phyloP scores from a whole-genome alignment of 2,797 vertebrate genomes.

The Myotis planiceps region DNA sequence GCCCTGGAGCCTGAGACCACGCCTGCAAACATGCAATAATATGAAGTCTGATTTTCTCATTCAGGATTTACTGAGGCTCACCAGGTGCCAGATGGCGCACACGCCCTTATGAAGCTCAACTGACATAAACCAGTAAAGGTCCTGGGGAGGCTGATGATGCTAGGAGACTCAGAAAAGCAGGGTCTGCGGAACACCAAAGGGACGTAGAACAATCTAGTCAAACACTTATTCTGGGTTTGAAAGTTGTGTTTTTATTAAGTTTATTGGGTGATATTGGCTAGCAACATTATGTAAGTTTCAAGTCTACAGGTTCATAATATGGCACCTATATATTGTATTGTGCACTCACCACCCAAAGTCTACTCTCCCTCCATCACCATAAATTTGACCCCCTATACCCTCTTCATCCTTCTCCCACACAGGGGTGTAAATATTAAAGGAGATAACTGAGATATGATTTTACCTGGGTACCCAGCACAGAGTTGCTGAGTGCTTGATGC shows the following conservation, averaged over 20 bases:
- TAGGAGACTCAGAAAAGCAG: not conserved
- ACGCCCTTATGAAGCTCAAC: not conserved
- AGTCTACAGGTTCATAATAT: not conserved
- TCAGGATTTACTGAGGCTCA: not conserved
- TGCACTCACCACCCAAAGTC: not conserved
- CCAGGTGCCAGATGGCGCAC: rapidly evolving
- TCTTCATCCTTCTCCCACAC: not conserved
- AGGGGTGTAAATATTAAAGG: not conserved
- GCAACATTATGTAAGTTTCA: not conserved
- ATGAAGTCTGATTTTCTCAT: not conserved
- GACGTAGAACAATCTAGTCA: not conserved
- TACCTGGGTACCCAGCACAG: not conserved
- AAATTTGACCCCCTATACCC: not conserved
- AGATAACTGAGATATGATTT: not conserved
- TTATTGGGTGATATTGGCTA: not conserved
- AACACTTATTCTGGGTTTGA: not conserved
- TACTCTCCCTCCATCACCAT: not conserved
- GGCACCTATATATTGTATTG: not conserved
- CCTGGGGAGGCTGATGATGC: not conserved
- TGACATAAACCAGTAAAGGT: not conserved
- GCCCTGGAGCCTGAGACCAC: not conserved
- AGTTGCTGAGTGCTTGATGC: not conserved
- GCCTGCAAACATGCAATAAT: not conserved
- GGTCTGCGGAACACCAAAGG: not conserved
- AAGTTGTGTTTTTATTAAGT: not conserved